Conservation (phyloP, 2,113 vertebrate species). For the Datnioides undecimradiatus region DNA sequence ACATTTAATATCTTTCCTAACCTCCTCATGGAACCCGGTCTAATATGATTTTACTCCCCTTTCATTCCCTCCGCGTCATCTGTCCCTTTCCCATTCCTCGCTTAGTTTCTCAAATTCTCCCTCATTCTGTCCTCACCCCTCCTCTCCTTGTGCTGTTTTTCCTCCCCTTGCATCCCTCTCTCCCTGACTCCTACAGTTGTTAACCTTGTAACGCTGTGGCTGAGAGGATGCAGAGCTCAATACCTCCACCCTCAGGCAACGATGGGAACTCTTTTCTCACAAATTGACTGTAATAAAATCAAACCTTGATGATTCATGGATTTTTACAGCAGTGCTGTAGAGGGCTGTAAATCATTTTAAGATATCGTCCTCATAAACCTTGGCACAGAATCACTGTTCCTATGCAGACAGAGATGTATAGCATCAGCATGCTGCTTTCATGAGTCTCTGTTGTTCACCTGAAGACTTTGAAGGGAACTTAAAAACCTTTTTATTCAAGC, state of each 20-base stretch:
- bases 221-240: constrained; percentile 67
- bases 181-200: constrained; percentile 73
- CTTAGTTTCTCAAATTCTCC: background rate
- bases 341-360: constrained; percentile 71
- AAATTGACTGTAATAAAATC: constrained; percentile 65
- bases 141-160: constrained; percentile 4
- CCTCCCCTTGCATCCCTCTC: constrained; percentile 32
- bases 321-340: constrained; percentile 65
- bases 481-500: constrained; percentile 46
- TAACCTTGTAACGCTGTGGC: constrained; percentile 77
- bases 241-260: constrained; percentile 71
- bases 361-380: constrained; percentile 59
- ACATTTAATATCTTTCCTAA: background rate
- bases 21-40: background rate
- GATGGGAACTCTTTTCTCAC: constrained; percentile 32
- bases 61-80: background rate
- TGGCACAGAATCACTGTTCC: constrained; percentile 53
- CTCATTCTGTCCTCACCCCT: background rate
- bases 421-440: constrained; percentile 28
- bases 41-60: background rate
- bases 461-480: constrained; percentile 36
- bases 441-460: constrained; percentile 44
- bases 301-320: constrained; percentile 74
- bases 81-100: no score
- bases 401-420: constrained; percentile 65